phyloP scores from a whole-genome alignment of 2,888 invertebrate species.

The Tachystola acroxantha region DNA sequence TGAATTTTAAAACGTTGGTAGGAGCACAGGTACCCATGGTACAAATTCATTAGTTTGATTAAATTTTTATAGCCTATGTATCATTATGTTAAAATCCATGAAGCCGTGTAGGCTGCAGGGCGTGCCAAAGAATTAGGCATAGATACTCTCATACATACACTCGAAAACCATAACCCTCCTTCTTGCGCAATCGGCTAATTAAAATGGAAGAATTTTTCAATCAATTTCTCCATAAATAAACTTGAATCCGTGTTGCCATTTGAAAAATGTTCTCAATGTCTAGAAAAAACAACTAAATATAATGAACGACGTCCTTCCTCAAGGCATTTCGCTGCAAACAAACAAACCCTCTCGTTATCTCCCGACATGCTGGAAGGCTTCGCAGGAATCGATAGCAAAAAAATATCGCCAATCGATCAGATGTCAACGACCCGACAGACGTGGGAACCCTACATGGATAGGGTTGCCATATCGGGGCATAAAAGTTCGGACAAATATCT shows the following conservation, averaged over 20 bases:
- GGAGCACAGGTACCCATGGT: too few relatives aligned
- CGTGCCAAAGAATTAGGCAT: too few relatives aligned
- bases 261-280: neutral
- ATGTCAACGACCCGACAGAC: constrained; percentile 62
- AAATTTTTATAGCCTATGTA: too few relatives aligned
- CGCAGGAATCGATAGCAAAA: constrained; percentile 54
- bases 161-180: too few relatives aligned
- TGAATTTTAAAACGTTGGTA: too few relatives aligned
- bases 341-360: constrained; percentile 40
- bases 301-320: constrained; percentile 2
- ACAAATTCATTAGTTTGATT: too few relatives aligned
- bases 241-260: neutral
- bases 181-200: too few relatives aligned
- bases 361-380: constrained; percentile 25
- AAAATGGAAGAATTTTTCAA: too few relatives aligned
- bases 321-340: constrained; percentile 1
- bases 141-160: too few relatives aligned
- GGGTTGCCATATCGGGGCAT: neutral
- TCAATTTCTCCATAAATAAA: too few relatives aligned
- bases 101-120: too few relatives aligned
- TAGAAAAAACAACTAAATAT: neutral
- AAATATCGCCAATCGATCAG: constrained; percentile 44
- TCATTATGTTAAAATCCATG: too few relatives aligned
- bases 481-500: neutral
- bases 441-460: constrained; percentile 57